A percentile compares a stretch with the other conserved stretches of the same genome.
These are phyloP conservation scores for Pangasius sanitwongsei DNA, from an alignment of 2,797 vertebrate species.

Conservation along the genomic window DNA sequence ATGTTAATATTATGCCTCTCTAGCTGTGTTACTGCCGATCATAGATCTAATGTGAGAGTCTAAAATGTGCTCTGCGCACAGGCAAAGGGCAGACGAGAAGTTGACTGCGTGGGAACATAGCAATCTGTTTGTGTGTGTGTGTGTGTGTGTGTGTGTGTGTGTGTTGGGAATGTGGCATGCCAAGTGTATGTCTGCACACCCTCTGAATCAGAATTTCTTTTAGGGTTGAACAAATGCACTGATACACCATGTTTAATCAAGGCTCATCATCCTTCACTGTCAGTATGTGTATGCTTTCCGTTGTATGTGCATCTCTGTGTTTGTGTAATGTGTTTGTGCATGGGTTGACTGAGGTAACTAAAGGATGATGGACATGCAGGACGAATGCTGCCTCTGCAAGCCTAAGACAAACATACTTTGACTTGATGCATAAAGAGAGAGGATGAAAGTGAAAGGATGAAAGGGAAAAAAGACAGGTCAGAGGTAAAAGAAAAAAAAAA, in stretches of 20 bases:
- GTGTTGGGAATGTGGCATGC: conserved; percentile 29
- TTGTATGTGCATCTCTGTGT: not conserved
- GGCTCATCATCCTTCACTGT: conserved; percentile 29
- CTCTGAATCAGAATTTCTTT: conserved; percentile 31
- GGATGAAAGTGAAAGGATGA: conserved; percentile 2
- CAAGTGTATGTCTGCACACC: not conserved
- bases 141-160: conserved; percentile 16
- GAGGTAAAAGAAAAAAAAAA: conserved; percentile 13
- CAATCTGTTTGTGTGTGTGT: conserved; percentile 12
- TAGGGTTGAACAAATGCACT: conserved; percentile 15
- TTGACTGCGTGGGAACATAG: conserved; percentile 1
- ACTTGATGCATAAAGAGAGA: conserved; percentile 41
- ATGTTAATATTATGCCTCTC: not conserved
- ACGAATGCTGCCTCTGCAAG: conserved; percentile 40
- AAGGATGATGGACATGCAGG: conserved; percentile 45
- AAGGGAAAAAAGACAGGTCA: not conserved
- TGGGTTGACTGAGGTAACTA: conserved; percentile 23
- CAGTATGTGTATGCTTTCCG: not conserved
- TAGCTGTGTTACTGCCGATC: conserved; percentile 14
- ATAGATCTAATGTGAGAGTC: conserved; percentile 29
- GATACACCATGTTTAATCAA: conserved; percentile 37
- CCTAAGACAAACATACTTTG: conserved; percentile 41
- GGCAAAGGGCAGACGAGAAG: conserved; percentile 8
- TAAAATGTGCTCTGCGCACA: conserved; percentile 39
- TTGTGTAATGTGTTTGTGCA: conserved; percentile 5